phyloP scores from a whole-genome alignment of 1,140 invertebrate species.

The Coenobita brevimanus region DNA sequence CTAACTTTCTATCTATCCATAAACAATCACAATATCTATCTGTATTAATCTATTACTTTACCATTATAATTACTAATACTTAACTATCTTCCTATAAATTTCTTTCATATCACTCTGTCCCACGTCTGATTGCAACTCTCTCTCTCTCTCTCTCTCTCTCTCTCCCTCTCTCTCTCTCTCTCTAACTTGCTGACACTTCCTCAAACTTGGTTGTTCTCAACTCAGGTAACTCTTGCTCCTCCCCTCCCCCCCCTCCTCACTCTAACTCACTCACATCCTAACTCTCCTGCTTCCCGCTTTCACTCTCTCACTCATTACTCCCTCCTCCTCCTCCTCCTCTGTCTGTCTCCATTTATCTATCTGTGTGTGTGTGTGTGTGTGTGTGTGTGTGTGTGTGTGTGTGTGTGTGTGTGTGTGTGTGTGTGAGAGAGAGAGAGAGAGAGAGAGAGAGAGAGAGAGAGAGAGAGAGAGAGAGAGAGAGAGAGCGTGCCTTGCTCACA shows the following conservation, averaged over 20 bases:
- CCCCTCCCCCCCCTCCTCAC: background rate
- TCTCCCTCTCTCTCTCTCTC: too few relatives aligned
- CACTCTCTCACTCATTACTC: too few relatives aligned
- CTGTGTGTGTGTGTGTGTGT: background rate
- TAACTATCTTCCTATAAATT: too few relatives aligned
- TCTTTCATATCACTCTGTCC: background rate
- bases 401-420: too few relatives aligned
- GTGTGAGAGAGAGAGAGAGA: background rate
- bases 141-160: background rate
- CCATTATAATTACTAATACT: too few relatives aligned
- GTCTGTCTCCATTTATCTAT: too few relatives aligned
- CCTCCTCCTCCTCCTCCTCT: background rate
- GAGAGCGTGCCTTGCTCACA: background rate
- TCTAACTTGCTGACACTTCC: too few relatives aligned
- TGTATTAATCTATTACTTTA: too few relatives aligned
- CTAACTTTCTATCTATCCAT: too few relatives aligned
- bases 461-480: background rate
- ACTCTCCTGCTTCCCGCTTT: background rate
- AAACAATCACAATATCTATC: too few relatives aligned
- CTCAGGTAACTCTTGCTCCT: background rate
- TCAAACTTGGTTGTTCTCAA: too few relatives aligned
- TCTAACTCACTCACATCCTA: background rate
- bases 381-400: background rate
- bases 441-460: background rate
- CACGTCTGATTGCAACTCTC: too few relatives aligned